These are phyloP conservation scores for Cydia amplana DNA, from an alignment of 1,140 invertebrate genomes.

Conservation along the genomic window DNA sequence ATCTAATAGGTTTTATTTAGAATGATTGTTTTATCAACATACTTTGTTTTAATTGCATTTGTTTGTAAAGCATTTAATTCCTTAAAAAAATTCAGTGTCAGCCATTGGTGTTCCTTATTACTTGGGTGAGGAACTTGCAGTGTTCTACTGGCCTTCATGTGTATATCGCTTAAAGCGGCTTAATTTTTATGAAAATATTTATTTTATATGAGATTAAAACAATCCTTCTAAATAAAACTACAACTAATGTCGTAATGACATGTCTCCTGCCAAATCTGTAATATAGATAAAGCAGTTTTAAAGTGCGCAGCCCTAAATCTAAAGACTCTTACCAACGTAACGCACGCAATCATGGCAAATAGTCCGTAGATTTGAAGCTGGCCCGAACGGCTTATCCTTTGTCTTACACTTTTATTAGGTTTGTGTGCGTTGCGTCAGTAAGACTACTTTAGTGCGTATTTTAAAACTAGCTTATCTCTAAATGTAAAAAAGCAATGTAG, in stretches of 20 bases:
- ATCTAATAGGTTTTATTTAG: neutral
- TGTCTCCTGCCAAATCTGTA: constrained; percentile 53
- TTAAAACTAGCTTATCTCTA: too few species aligned
- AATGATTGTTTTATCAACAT: neutral
- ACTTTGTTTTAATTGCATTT: neutral
- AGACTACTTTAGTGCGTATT: too few species aligned
- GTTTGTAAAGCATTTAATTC: neutral
- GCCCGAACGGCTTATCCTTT: too few species aligned
- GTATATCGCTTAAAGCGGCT: neutral
- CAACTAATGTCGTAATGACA: constrained; percentile 2
- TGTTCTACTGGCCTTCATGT: neutral
- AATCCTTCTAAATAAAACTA: neutral
- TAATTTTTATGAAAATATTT: neutral
- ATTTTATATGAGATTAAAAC: neutral
- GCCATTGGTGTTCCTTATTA: neutral
- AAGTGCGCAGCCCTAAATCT: too few species aligned
- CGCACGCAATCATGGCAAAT: too few species aligned
- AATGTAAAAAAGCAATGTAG: constrained; percentile 58
- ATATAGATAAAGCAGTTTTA: neutral
- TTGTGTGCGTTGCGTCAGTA: too few species aligned
- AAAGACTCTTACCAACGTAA: too few species aligned
- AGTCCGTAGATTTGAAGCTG: too few species aligned
- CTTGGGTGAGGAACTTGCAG: neutral
- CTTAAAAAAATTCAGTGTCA: neutral
- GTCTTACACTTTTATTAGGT: too few species aligned